Base-by-base conservation (phyloP, 1,140 invertebrate genomes). In the Cydia strobilella region DNA sequence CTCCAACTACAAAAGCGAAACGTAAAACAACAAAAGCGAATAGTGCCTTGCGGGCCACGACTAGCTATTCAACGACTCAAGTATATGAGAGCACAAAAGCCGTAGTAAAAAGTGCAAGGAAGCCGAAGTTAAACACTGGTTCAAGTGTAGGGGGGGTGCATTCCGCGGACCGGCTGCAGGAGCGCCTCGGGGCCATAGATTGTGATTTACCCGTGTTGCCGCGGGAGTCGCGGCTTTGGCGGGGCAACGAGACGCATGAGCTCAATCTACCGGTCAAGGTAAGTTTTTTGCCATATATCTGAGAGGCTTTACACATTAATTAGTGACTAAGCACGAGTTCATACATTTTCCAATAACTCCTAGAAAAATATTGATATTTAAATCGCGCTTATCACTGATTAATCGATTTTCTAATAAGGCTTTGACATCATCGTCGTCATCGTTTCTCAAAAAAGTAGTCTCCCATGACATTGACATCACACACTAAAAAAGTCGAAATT, bases 201-300 rank as follows among this genome's bases (percentile, higher is more conserved):
- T 95, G 95, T 82, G 94, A 95, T 84, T 91, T 95, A 79, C 94
- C 94, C 54, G 90, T 94, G 65, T 84, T 95, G 77, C 94, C 95
- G 48, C 89, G 92, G 73, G 94, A 95, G 76, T 95, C 95, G 6
- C 93, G 94, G 74, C 86, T 95, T 74, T 95, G 95, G 95, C 93
- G 94, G 35, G 94, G 94, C 79, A 95, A 95, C 80, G 94, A 95
- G 83, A 95, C 95, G 13, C 94, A 95, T 77, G 95, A 95, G 80
- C 91, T 95, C 75, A 93, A 94, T 79, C 89, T 95, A 48, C 95
- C 95, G 20, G 92, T 94, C 82, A 94, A 93, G 93, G 95, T 95
- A 91, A 95, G 94, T 93, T 73, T n/a, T n/a, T n/a, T n/a, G n/a
- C n/a, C 25, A 7, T 0, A 18, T 72, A 9, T 48, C 71, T n/a